Base-by-base conservation (phyloP, 2,888 invertebrate species). In the Chrysina gloriosa region DNA sequence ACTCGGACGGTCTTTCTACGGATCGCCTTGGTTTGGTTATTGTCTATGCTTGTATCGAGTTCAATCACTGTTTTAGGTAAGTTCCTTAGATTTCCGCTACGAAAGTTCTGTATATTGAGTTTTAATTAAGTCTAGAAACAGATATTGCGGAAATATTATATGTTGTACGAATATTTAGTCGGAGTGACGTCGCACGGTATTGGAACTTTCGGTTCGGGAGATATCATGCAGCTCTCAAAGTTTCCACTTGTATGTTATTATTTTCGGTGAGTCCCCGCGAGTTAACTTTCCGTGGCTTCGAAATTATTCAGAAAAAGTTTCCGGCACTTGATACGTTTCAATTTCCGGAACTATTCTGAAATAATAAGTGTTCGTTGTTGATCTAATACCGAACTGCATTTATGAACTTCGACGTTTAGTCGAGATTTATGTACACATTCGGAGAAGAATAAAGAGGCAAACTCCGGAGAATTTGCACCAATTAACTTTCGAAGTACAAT, bases 1-100 rank as follows among this genome's bases (percentile, higher is more conserved):
- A 93, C 93, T 78, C 87, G 92, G 47, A 87, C 94, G 72, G 93
- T 94, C 9, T 88, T 92, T 65, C 89, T 96, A 79, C 95, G 97
- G 85, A 96, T 98, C 72, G 92, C 93, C 1, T 86, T 95, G 47
- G 97, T 96, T 21, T 97, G 97, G 97, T 84, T 95, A 14, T 88
- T 96, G 75, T 93, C 97, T 50, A 92, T 95, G 90, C 86, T 93
- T 70, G 94, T 96, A 63, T 94, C 91, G 79, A 95, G 90, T 82
- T 96, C 91, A 66, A 93, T 94, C 77, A 94, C 94, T 58, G 90
- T 93, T 71, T 85, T 94, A 81, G 94, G 93, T 93, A 84, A 88
- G 87, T 79, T n/a, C n/a, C n/a, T n/a, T n/a, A n/a, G n/a, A n/a
- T n/a, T n/a, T n/a, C n/a, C n/a, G n/a, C n/a, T n/a, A n/a, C n/a